These are phyloP conservation scores for Chymomyza costata DNA, from an alignment of 1,140 invertebrate species.

Conservation along the genomic window DNA sequence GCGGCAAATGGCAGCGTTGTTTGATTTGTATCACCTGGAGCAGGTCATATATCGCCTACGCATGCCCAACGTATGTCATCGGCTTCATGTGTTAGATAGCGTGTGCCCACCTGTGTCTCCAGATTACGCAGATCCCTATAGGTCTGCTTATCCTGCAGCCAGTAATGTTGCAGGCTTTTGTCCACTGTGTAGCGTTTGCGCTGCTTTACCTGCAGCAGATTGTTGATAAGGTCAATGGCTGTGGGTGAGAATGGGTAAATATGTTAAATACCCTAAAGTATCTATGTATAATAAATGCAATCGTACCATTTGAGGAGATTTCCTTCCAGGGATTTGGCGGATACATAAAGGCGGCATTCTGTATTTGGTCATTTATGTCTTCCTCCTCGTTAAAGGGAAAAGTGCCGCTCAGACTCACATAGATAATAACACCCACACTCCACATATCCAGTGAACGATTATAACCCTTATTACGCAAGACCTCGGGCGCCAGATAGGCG, in stretches of 20 bases:
- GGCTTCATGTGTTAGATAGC: constrained; percentile 97
- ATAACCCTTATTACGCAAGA: constrained; percentile 98
- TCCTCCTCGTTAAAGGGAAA: constrained; percentile 99
- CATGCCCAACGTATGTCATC: constrained; percentile 94
- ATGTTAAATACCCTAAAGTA: too few species aligned
- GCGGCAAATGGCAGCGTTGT: neutral
- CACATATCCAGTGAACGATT: constrained; percentile 99
- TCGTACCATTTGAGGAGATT: constrained; percentile 96
- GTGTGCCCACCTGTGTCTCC: constrained; percentile 86
- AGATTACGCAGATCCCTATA: constrained; percentile 95
- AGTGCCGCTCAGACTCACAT: constrained; percentile 96
- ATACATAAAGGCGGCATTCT: constrained; percentile 99
- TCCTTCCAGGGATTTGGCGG: constrained; percentile 98
- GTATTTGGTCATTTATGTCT: constrained; percentile 99
- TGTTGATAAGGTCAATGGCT: constrained; percentile 99
- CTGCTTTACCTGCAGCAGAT: constrained; percentile 98
- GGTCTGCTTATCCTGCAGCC: constrained; percentile 96
- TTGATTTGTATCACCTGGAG: constrained; percentile 5
- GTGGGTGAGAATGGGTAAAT: constrained; percentile 63
- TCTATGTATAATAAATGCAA: too few species aligned
- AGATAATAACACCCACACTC: constrained; percentile 99
- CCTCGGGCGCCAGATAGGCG: constrained; percentile 98
- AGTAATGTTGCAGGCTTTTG: constrained; percentile 95
- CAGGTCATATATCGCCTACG: constrained; percentile 75
- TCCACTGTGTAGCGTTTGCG: constrained; percentile 97